phyloP scores from a whole-genome alignment of 1,140 invertebrate genomes.

The Drosophila biarmipes region DNA sequence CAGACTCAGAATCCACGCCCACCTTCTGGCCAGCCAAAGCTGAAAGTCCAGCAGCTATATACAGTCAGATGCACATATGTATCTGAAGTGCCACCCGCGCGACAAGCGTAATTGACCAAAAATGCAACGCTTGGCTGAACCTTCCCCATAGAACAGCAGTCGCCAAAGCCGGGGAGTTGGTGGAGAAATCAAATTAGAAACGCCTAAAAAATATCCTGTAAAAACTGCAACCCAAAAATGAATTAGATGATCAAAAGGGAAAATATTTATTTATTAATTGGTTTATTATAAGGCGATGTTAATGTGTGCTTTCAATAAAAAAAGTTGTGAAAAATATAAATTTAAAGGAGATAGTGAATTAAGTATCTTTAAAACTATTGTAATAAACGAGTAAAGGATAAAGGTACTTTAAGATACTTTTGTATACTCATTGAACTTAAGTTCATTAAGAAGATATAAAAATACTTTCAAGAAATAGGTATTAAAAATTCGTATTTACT shows the following conservation, averaged over 20 bases:
- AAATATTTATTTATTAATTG: background rate
- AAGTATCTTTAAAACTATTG: background rate
- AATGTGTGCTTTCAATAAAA: background rate
- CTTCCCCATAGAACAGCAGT: conserved; percentile 39
- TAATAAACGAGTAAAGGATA: background rate
- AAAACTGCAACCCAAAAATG: too few species aligned
- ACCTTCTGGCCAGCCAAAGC: conserved; percentile 43
- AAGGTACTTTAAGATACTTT: background rate
- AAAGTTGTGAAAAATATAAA: background rate
- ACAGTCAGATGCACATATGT: conserved; percentile 3
- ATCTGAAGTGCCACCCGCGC: conserved; percentile 58
- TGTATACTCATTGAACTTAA: background rate
- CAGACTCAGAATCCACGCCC: conserved; percentile 43
- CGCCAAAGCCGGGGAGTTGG: conserved; percentile 11
- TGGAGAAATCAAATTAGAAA: background rate
- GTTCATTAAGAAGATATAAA: background rate
- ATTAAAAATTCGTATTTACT: background rate
- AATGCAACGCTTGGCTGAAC: conserved; percentile 69
- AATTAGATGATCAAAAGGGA: too few species aligned
- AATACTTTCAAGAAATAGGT: background rate
- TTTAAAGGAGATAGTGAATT: background rate
- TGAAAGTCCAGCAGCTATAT: conserved; percentile 25
- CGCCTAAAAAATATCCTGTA: background rate
- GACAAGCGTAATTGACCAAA: conserved; percentile 78
- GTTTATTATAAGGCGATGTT: background rate